phyloP scores from a whole-genome alignment of 2,113 vertebrate species.

The Dolichallabes microphthalmus region DNA sequence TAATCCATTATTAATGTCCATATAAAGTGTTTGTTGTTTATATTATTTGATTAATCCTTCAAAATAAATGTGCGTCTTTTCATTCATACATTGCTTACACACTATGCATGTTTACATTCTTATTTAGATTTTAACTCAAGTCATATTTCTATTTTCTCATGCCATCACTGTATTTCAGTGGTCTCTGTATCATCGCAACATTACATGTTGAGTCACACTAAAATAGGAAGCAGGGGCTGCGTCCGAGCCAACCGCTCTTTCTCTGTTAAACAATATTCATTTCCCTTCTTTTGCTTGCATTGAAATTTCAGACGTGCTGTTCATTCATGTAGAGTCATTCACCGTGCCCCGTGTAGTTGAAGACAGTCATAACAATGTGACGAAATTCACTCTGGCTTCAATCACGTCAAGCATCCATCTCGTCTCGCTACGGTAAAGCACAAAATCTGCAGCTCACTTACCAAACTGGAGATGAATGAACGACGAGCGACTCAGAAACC shows the following conservation, averaged over 20 bases:
- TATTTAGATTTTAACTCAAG: background rate
- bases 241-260: background rate
- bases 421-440: background rate
- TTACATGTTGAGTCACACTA: background rate
- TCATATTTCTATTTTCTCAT: background rate
- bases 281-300: background rate
- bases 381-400: background rate
- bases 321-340: background rate
- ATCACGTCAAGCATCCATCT: background rate
- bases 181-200: background rate
- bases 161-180: background rate
- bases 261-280: background rate
- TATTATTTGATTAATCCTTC: background rate
- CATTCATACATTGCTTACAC: background rate
- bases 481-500: conserved; percentile 31
- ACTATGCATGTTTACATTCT: background rate
- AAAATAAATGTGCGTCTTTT: background rate
- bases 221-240: background rate
- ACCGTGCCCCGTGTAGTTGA: background rate
- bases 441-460: background rate
- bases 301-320: background rate
- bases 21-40: background rate
- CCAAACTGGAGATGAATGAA: conserved; percentile 18
- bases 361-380: background rate
- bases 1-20: too few species aligned